Evolutionary conservation across 1,140 invertebrate species (phyloP).

Genomic region (Gyrodactylus bullatarudis): DNA sequence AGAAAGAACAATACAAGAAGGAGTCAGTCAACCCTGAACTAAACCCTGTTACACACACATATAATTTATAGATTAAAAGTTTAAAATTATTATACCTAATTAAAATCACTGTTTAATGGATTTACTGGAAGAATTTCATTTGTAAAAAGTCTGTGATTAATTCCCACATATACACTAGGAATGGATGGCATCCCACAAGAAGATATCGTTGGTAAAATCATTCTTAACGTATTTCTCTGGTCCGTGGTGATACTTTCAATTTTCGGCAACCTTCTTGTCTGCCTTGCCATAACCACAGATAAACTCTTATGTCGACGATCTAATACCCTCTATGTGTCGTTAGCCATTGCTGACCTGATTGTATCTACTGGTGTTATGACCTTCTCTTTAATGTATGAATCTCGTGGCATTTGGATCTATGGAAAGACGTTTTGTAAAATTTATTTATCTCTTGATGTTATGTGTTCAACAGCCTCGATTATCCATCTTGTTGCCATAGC

Average conservation of each 20-base stretch:
- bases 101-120: too few species aligned
- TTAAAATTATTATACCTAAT: too few species aligned
- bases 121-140: too few species aligned
- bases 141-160: too few species aligned
- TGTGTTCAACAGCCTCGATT: constrained; percentile 46
- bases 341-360: constrained; percentile 10
- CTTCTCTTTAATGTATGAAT: constrained; percentile 9
- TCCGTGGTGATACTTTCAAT: background rate
- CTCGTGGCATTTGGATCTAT: constrained; percentile 6
- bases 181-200: too few species aligned
- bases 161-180: too few species aligned
- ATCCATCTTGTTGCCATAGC: constrained; percentile 58
- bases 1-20: too few species aligned
- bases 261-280: background rate
- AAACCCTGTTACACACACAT: too few species aligned
- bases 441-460: constrained; percentile 29
- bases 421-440: constrained; percentile 1
- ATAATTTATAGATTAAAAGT: too few species aligned
- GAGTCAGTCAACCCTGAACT: too few species aligned
- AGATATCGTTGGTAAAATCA: too few species aligned
- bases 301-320: background rate
- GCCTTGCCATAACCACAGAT: background rate
- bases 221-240: background rate
- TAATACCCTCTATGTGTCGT: constrained; percentile 6
- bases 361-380: constrained; percentile 11